Percentiles rank a stretch among this genome's conserved stretches.
phyloP scores from a whole-genome alignment of 2,797 vertebrate species.

The Darevskia mixta region DNA sequence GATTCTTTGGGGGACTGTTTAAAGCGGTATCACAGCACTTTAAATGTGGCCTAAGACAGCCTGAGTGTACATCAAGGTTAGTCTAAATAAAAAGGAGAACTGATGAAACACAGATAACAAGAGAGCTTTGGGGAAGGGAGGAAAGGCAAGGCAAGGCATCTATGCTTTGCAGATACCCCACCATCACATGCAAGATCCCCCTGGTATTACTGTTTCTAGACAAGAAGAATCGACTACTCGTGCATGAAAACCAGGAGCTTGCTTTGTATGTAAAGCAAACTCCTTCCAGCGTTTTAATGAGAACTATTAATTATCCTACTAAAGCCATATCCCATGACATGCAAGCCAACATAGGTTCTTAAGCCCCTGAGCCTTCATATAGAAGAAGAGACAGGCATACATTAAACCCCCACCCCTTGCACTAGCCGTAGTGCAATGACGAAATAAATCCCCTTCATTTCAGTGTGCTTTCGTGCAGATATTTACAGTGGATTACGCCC shows the following conservation, averaged over 20 bases:
- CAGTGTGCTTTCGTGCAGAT: background rate
- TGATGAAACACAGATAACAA: background rate
- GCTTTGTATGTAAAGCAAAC: background rate
- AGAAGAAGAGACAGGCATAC: too few species aligned
- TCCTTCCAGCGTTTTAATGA: background rate
- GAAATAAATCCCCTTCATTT: background rate
- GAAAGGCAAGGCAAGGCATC: background rate
- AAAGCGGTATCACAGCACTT: too few species aligned
- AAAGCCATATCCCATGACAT: background rate
- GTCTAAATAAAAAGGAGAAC: background rate
- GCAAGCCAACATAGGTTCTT: background rate
- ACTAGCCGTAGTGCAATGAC: too few species aligned
- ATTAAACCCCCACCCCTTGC: too few species aligned
- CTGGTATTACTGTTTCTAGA: background rate
- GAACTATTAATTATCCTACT: background rate
- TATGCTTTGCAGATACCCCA: too few species aligned
- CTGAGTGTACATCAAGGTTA: background rate
- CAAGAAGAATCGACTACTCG: background rate
- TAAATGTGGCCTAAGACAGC: too few species aligned
- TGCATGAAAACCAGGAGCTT: background rate
- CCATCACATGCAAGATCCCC: background rate
- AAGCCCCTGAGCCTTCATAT: background rate
- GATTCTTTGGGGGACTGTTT: too few species aligned
- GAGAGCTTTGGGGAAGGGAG: background rate
- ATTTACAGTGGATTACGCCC: background rate